These are phyloP conservation scores for Porites cylindrica DNA, from an alignment of 92 coral and sea anemone species.

Conservation along the genomic window DNA sequence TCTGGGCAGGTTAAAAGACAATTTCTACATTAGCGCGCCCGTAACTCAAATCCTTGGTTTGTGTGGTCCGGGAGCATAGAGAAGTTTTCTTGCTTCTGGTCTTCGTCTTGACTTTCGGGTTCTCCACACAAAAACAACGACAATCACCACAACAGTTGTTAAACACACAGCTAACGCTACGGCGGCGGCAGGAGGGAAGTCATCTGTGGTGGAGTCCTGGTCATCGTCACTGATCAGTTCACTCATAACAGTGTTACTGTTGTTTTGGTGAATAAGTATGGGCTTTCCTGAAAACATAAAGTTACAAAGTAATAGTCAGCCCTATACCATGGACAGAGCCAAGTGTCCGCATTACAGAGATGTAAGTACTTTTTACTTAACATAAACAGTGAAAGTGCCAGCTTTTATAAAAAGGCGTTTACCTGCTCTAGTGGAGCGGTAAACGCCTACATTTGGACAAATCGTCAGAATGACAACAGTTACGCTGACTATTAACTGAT, in stretches of 20 bases:
- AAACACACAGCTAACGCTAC: conserved; percentile 76
- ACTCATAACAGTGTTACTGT: conserved; percentile 64
- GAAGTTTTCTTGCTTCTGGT: conserved; percentile 62
- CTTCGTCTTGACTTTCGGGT: conserved; percentile 71
- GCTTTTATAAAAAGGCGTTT: no score
- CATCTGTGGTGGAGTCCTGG: conserved; percentile 22
- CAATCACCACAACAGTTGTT: conserved; percentile 55
- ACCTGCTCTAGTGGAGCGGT: no score
- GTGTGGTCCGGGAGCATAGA: conserved; percentile 59
- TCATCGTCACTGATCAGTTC: conserved; percentile 15
- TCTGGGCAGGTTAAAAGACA: no score
- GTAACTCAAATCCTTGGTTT: conserved; percentile 63
- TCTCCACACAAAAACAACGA: conserved; percentile 68
- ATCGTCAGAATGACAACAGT: no score
- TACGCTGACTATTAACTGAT: no score
- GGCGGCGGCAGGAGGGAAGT: conserved; percentile 79
- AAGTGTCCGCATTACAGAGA: no score
- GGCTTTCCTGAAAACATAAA: conserved; percentile 42
- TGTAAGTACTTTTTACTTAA: no score
- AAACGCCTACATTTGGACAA: no score
- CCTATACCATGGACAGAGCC: no score
- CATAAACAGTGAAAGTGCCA: no score
- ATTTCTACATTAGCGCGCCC: no score
- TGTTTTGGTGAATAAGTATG: conserved; percentile 63
- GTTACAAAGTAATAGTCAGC: no score